Conservation (phyloP, 2,797 vertebrate genomes). For the Myotis findleyi region DNA sequence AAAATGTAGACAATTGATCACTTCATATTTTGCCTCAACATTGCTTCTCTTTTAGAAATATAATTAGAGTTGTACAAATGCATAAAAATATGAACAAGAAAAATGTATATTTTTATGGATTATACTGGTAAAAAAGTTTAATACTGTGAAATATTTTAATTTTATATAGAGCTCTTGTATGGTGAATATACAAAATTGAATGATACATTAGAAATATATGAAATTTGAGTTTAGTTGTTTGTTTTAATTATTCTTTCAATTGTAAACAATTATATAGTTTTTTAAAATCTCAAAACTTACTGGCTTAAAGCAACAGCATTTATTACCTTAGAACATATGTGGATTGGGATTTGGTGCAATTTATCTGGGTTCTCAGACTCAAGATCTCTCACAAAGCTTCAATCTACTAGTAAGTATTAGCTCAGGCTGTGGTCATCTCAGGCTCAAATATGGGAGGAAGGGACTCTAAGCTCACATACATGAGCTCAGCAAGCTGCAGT, state of each 20-base stretch:
- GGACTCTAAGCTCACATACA: neutral
- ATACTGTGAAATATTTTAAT: conserved; percentile 23
- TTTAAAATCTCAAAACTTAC: neutral
- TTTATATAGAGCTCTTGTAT: neutral
- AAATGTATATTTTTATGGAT: neutral
- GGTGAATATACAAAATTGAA: neutral
- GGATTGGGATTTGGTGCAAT: neutral
- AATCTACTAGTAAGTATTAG: neutral
- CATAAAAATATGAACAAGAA: neutral
- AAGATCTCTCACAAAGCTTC: neutral
- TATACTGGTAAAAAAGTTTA: conserved; percentile 25
- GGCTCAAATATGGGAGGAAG: neutral
- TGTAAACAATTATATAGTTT: neutral
- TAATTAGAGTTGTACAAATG: conserved; percentile 21
- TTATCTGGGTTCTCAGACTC: neutral
- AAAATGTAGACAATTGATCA: neutral
- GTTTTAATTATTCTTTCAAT: neutral
- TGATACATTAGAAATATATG: neutral
- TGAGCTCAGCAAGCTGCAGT: neutral
- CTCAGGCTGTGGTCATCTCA: neutral
- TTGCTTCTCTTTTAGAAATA: conserved; percentile 44
- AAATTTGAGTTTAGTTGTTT: neutral
- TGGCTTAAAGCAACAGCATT: neutral
- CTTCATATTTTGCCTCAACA: neutral
- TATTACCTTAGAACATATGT: neutral